Evolutionary conservation across 2,113 vertebrate genomes (phyloP).

Genomic region (Tor tambroides): DNA sequence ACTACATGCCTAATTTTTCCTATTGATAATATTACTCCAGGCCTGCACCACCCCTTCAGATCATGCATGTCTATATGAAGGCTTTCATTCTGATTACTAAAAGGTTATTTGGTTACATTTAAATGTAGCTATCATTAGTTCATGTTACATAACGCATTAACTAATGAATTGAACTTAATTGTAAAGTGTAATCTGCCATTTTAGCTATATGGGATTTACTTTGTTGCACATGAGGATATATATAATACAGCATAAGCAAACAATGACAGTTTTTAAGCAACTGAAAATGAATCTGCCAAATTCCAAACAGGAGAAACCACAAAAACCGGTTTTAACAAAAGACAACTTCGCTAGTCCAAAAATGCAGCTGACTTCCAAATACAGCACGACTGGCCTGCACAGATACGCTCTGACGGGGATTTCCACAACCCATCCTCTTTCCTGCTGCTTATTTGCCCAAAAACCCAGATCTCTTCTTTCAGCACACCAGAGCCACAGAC

Average conservation of each 20-base stretch:
- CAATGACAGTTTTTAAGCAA: neutral
- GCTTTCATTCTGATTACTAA: no score
- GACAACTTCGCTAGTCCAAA: neutral
- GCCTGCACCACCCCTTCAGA: neutral
- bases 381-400: neutral
- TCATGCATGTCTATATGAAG: no score
- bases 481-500: neutral
- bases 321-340: conserved; percentile 1
- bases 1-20: neutral
- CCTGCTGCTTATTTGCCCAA: conserved; percentile 22
- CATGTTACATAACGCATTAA: neutral
- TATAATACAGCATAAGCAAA: neutral
- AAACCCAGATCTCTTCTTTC: conserved; percentile 4
- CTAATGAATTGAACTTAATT: neutral
- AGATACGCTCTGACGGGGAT: conserved; percentile 41
- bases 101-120: no score
- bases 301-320: conserved; percentile 12
- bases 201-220: neutral
- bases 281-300: neutral
- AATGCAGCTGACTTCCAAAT: neutral
- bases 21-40: neutral
- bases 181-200: neutral
- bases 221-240: neutral
- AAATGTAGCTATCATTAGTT: neutral
- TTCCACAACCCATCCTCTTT: conserved; percentile 42